Conservation (phyloP, 2,888 invertebrate genomes). For the Clistopyga incitator region DNA sequence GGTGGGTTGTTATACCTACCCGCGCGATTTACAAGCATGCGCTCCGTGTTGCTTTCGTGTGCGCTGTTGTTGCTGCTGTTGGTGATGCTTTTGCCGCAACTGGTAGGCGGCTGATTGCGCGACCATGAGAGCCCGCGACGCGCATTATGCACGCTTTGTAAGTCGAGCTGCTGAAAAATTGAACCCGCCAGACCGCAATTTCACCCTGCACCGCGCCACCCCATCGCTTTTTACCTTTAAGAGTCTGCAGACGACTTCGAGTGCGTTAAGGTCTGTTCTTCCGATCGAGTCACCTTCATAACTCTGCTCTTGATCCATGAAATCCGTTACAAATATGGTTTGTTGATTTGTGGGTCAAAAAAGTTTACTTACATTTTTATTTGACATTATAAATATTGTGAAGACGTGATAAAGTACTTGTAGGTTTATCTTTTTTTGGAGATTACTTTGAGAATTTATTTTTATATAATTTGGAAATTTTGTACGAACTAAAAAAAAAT, state of each 20-base stretch:
- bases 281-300: constrained; percentile 60
- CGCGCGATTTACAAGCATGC: constrained; percentile 61
- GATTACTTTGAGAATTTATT: too few species aligned
- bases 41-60: constrained; percentile 67
- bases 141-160: constrained; percentile 80
- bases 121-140: constrained; percentile 71
- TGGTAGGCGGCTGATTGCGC: constrained; percentile 76
- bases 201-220: constrained; percentile 32
- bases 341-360: background rate
- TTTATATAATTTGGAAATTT: too few species aligned
- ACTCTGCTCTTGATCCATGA: constrained; percentile 18
- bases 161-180: constrained; percentile 79
- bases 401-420: background rate
- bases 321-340: constrained; percentile 6
- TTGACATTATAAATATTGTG: background rate
- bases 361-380: background rate
- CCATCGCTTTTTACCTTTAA: constrained; percentile 40
- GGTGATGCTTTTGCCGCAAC: constrained; percentile 51
- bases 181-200: constrained; percentile 62
- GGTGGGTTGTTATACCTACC: constrained; percentile 63
- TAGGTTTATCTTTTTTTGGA: background rate
- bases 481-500: too few species aligned
- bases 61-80: constrained; percentile 40
- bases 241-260: constrained; percentile 36
- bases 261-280: constrained; percentile 39